Conservation (phyloP, 2,113 vertebrate genomes). For the Rattus norvegicus region GRCr8 NC_086023.1:66335501-66336000, state of each 20-base stretch:
- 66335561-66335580: background rate
- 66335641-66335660: background rate
- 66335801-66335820: background rate
- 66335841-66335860: background rate
- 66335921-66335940: background rate
- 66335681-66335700: constrained; percentile 33
- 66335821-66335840: background rate
- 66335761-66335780: background rate
- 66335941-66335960: background rate
- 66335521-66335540: background rate
- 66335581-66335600: background rate
- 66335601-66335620: constrained; percentile 3
- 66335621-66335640: background rate
- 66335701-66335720: background rate
- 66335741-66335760: background rate
- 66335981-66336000: constrained; percentile 87
- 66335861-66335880: background rate
- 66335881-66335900: background rate
- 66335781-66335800: background rate
- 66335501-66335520: background rate
- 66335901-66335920: background rate
- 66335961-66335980: constrained; percentile 83
- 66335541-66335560: background rate
- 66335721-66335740: background rate
- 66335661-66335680: background rate